A percentile compares a stretch with the other conserved stretches of the same genome.
These are phyloP conservation scores for Xanthorhoe designata DNA, from an alignment of 2,888 invertebrate species.

Conservation along the genomic window DNA sequence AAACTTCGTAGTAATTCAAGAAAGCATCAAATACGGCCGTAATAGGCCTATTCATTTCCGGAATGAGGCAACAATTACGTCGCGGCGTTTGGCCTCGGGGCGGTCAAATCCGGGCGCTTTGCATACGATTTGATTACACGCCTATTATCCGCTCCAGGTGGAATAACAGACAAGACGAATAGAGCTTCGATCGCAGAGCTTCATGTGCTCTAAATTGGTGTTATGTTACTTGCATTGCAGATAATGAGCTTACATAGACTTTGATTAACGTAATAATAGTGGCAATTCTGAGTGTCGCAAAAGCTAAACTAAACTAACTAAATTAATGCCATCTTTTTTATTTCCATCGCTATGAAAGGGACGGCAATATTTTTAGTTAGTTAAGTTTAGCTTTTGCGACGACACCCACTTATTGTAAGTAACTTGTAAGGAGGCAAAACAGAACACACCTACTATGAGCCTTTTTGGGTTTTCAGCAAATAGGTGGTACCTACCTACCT, in stretches of 20 bases:
- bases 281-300: too few relatives aligned
- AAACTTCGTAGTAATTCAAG: conserved; percentile 27
- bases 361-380: too few relatives aligned
- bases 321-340: too few relatives aligned
- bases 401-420: too few relatives aligned
- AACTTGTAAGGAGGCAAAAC: too few relatives aligned
- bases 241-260: neutral
- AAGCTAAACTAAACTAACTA: too few relatives aligned
- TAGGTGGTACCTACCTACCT: too few relatives aligned
- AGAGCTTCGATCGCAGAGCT: conserved; percentile 24
- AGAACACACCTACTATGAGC: too few relatives aligned
- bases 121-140: conserved; percentile 37
- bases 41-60: conserved; percentile 34
- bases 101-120: conserved; percentile 30
- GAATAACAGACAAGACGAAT: conserved; percentile 36
- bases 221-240: conserved; percentile 3
- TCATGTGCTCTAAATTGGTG: conserved; percentile 9
- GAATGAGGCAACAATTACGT: conserved; percentile 37
- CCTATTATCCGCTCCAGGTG: conserved; percentile 33
- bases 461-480: neutral
- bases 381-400: too few relatives aligned
- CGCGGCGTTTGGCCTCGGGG: conserved; percentile 25
- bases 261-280: neutral
- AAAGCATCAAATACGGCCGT: conserved; percentile 26
- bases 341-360: too few relatives aligned